phyloP scores from a whole-genome alignment of 2,888 invertebrate species.

The Anagyrus pseudococci region DNA sequence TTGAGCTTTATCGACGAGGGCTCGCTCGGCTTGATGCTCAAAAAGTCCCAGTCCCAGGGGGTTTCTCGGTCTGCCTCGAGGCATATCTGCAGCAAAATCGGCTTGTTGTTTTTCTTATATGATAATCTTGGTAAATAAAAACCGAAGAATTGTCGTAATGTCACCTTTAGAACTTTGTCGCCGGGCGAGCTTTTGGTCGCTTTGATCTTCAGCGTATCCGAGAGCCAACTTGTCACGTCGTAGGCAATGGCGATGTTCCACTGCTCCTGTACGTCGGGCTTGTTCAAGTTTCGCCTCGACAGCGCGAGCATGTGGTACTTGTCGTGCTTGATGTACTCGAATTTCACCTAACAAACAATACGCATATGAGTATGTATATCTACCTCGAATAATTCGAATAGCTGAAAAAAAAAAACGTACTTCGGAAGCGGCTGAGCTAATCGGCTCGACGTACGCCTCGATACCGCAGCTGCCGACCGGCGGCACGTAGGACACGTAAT shows the following conservation, averaged over 20 bases:
- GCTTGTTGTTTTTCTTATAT: too few relatives aligned
- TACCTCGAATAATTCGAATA: constrained; percentile 21
- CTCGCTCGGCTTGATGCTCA: constrained; percentile 52
- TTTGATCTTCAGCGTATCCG: constrained; percentile 53
- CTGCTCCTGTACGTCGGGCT: constrained; percentile 49
- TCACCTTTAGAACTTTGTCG: constrained; percentile 53
- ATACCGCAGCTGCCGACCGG: constrained; percentile 57
- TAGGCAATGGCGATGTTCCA: constrained; percentile 54
- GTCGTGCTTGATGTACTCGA: constrained; percentile 47
- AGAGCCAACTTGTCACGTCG: constrained; percentile 51
- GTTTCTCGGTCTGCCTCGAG: constrained; percentile 50
- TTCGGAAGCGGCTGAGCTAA: constrained; percentile 49
- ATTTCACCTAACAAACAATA: constrained; percentile 44
- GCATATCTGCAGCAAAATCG: constrained; percentile 50
- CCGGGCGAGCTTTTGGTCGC: constrained; percentile 50
- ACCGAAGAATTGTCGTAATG: too few relatives aligned
- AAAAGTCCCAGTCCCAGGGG: constrained; percentile 56
- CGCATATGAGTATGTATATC: not conserved
- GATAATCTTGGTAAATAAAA: too few relatives aligned
- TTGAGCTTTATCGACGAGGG: constrained; percentile 48
- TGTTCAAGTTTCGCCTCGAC: constrained; percentile 48
- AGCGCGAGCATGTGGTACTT: constrained; percentile 50
- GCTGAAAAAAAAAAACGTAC: constrained; percentile 40
- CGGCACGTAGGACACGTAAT: constrained; percentile 56
- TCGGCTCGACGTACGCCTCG: constrained; percentile 51